Conservation (phyloP, 2,113 vertebrate species). For the Cercopithecus mona region DNA sequence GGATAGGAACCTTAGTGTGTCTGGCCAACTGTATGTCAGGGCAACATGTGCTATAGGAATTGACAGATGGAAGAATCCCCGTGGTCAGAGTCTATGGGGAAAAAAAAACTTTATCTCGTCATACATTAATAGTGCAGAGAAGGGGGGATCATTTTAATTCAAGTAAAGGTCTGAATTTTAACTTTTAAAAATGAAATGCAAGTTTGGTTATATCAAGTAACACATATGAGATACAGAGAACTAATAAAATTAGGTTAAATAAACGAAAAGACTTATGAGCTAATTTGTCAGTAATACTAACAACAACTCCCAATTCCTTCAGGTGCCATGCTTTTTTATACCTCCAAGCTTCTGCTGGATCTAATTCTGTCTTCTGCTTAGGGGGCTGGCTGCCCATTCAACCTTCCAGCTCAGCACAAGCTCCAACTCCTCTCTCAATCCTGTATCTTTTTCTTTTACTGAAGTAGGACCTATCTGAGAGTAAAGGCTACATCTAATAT, state of each 20-base stretch:
- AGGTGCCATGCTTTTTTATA: not conserved
- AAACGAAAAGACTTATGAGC: not conserved
- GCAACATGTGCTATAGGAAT: not conserved
- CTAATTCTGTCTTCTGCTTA: not conserved
- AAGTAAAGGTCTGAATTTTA: not conserved
- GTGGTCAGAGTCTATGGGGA: not conserved
- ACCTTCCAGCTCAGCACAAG: not conserved
- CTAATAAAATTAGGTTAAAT: constrained; percentile 22
- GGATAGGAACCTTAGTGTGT: not conserved
- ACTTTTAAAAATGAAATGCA: not conserved
- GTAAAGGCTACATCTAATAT: not conserved
- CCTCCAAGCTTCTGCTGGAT: not conserved
- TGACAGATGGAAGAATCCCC: not conserved
- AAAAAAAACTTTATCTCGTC: not conserved
- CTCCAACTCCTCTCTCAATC: not conserved
- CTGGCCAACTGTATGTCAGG: not conserved
- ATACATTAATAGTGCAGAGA: not conserved
- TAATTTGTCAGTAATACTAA: not conserved
- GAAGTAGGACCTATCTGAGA: constrained; percentile 1
- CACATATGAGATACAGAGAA: not conserved
- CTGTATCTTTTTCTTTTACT: not conserved
- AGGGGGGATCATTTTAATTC: not conserved
- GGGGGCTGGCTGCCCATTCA: not conserved
- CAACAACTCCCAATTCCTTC: not conserved
- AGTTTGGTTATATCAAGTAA: not conserved